Evolutionary conservation across 2,797 vertebrate genomes (phyloP), one percentile per base, ranked within the genome.

Genomic region (Mastacembelus armatus): DNA sequence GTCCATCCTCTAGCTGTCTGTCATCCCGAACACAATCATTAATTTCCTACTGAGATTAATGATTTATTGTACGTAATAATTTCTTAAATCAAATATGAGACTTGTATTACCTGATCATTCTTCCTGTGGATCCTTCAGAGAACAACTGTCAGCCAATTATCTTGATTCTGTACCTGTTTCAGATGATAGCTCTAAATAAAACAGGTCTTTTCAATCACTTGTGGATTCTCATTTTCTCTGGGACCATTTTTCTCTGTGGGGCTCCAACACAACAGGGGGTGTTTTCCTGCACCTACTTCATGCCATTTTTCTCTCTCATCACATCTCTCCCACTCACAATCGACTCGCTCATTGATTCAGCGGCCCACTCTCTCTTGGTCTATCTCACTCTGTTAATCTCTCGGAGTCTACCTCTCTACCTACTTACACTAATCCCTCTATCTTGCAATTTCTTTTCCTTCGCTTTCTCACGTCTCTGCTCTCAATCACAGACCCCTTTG

Each of bases 291-390:
- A 39, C 48, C 68, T 12, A 22, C 69, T 73, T 74, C 26, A 43
- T 7, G 75, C 77, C 71, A 74, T 84, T 72, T 81, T 48, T 75
- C 79, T 84, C 71, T 71, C 84, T 78, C 86, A 48, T 77, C 83
- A 55, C 81, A 72, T 78, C 77, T 71, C 74, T 65, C 75, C 71
- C 65, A 66, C 81, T 81, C 78, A 0, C 64, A 66, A 84, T 88
- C 36, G 82, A 86, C 77, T 2, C 29, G 45, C 84, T 70, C 84
- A 90, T 89, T 85, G 88, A 90, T 89, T 81, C 68, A 12, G 50
- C 22, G 8, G 58, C 54, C 60, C 60, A 40, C 69, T 74, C 59
- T 55, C 44, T 47, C 71, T 75, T 47, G 0, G 26, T 61, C 74
- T 61, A 43, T 81, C 84, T 86, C 78, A 12, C 75, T 66, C 70